These are phyloP conservation scores for Lasioglossum marginatum DNA, from an alignment of 2,888 invertebrate genomes.

Conservation along the genomic window DNA sequence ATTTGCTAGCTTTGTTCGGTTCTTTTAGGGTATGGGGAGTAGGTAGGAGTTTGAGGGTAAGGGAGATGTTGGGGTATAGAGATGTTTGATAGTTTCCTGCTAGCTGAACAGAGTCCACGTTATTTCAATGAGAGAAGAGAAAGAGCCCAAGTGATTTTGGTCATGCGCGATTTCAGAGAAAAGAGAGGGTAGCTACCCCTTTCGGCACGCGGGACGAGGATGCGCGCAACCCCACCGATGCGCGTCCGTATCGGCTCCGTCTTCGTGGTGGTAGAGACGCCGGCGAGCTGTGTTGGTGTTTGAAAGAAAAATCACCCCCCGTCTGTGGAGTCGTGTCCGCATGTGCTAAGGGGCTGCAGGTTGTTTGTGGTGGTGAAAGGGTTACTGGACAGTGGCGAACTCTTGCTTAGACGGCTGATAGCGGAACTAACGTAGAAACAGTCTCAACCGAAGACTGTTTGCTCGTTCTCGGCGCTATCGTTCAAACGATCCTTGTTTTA, in stretches of 20 bases:
- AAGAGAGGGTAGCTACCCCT: conserved; percentile 67
- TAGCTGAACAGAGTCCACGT: conserved; percentile 31
- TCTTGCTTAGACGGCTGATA: conserved; percentile 82
- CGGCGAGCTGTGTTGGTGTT: conserved; percentile 76
- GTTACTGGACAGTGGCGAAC: conserved; percentile 84
- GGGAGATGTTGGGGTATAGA: conserved; percentile 39
- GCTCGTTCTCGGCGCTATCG: conserved; percentile 31
- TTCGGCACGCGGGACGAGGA: conserved; percentile 61
- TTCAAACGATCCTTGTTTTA: conserved; percentile 7
- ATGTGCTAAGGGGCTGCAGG: conserved; percentile 79
- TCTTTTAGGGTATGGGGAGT: neutral
- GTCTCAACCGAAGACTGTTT: conserved; percentile 56
- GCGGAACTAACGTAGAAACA: conserved; percentile 78
- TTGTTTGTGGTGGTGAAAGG: conserved; percentile 78
- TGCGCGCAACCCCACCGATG: conserved; percentile 67
- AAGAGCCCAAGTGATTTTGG: conserved; percentile 67
- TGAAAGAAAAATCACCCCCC: conserved; percentile 81
- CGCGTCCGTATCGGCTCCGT: conserved; percentile 66
- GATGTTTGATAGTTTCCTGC: conserved; percentile 67
- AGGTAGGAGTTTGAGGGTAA: neutral
- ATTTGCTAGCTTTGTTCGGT: neutral
- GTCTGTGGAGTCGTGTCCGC: conserved; percentile 72
- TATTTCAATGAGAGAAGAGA: conserved; percentile 51
- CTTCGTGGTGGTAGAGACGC: conserved; percentile 73
- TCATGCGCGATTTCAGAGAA: conserved; percentile 79